A percentile compares a stretch with the other conserved stretches of the same genome.
Conservation (phyloP, 2,888 invertebrate genomes). For the Hesperia comma region DNA sequence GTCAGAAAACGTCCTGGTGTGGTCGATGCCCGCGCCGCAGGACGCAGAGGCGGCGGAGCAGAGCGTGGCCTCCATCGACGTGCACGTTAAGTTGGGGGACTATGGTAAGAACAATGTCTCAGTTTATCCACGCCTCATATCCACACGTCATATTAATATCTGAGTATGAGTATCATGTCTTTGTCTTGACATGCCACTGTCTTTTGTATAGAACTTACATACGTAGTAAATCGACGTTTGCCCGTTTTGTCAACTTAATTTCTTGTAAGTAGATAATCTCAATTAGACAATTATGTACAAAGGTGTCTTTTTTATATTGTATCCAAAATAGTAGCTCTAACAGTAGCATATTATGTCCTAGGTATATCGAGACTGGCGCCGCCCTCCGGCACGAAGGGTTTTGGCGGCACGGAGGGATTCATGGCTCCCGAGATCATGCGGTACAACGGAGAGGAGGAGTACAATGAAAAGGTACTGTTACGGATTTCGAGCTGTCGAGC, state of each 20-base stretch:
- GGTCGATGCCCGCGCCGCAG: conserved; percentile 94
- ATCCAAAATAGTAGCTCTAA: too few relatives aligned
- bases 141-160: too few relatives aligned
- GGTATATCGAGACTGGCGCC: conserved; percentile 94
- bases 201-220: too few relatives aligned
- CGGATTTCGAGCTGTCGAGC: too few relatives aligned
- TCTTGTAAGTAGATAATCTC: too few relatives aligned
- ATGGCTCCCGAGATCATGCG: conserved; percentile 99
- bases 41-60: conserved; percentile 85
- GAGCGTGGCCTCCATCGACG: conserved; percentile 70
- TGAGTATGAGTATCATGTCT: too few relatives aligned
- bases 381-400: conserved; percentile 97
- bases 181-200: too few relatives aligned
- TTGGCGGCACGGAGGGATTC: conserved; percentile 99
- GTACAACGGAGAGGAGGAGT: conserved; percentile 99
- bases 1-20: conserved; percentile 99
- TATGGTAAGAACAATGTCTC: conserved; percentile 85
- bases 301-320: too few relatives aligned
- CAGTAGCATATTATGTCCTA: conserved; percentile 48
- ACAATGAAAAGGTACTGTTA: conserved; percentile 93
- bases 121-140: too few relatives aligned
- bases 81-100: conserved; percentile 97
- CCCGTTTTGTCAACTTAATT: too few relatives aligned
- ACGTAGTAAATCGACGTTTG: too few relatives aligned
- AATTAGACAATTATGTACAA: too few relatives aligned